A percentile compares a stretch with the other conserved stretches of the same genome.
Evolutionary conservation across 1,140 invertebrate genomes (phyloP).

Genomic region (Ditylenchus dipsaci): DNA sequence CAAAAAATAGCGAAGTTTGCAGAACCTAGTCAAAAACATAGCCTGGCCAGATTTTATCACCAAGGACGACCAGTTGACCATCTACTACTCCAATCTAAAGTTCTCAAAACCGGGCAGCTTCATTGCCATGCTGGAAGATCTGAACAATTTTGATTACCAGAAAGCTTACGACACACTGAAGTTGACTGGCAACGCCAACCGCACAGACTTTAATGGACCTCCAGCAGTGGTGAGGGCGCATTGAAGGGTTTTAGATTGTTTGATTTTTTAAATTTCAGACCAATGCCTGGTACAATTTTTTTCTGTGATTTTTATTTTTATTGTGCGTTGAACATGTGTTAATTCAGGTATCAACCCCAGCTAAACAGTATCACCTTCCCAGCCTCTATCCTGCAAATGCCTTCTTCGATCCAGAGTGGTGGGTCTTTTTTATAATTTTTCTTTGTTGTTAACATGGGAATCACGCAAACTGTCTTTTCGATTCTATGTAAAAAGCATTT

Average conservation of each 20-base stretch:
- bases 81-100: conserved; percentile 34
- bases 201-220: conserved; percentile 6
- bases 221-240: conserved; percentile 6
- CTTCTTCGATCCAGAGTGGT: background rate
- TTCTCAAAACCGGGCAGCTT: conserved; percentile 18
- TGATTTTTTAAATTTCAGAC: background rate
- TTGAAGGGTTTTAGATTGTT: background rate
- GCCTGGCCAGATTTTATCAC: conserved; percentile 51
- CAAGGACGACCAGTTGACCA: conserved; percentile 37
- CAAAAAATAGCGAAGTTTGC: background rate
- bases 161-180: background rate
- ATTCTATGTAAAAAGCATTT: too few relatives aligned
- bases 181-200: conserved; percentile 1
- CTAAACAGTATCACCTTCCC: conserved; percentile 10
- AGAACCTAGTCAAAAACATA: conserved; percentile 46
- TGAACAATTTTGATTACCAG: background rate
- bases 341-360: conserved; percentile 9
- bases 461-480: too few relatives aligned
- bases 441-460: too few relatives aligned
- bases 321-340: too few relatives aligned
- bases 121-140: conserved; percentile 14
- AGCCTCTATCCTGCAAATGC: background rate
- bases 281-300: background rate
- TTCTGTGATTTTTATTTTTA: too few relatives aligned
- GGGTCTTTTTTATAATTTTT: too few relatives aligned